phyloP scores from a whole-genome alignment of 2,113 vertebrate species.

The Sisor rabdophorus region DNA sequence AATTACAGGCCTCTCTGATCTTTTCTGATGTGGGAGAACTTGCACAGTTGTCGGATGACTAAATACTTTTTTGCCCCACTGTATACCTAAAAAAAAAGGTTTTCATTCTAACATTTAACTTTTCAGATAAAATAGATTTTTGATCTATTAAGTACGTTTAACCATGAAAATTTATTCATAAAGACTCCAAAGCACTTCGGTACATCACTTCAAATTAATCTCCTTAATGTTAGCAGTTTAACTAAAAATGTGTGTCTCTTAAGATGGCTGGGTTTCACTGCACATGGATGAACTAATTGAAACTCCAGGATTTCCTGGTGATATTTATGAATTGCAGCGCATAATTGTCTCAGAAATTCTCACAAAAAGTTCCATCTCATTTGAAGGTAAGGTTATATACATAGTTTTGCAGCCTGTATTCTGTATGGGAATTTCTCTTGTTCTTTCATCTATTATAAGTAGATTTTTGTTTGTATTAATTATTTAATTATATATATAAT shows the following conservation, averaged over 20 bases:
- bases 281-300: conserved; percentile 54
- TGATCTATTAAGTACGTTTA: too few species aligned
- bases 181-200: neutral
- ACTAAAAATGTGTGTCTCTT: neutral
- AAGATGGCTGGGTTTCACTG: conserved; percentile 48
- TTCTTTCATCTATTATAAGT: neutral
- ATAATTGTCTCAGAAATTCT: conserved; percentile 47
- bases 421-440: neutral
- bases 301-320: conserved; percentile 37
- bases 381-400: conserved; percentile 29
- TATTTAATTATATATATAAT: neutral
- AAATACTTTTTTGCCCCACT: too few species aligned
- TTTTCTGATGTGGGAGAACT: too few species aligned
- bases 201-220: neutral
- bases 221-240: neutral
- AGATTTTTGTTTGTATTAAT: neutral
- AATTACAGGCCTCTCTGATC: too few species aligned
- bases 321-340: conserved; percentile 39
- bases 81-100: too few species aligned
- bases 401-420: neutral
- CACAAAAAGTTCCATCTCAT: neutral
- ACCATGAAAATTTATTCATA: too few species aligned
- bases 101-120: too few species aligned
- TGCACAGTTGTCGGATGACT: too few species aligned
- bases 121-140: too few species aligned